phyloP scores from a whole-genome alignment of 2,888 invertebrate species.

The Epicampocera succincta region DNA sequence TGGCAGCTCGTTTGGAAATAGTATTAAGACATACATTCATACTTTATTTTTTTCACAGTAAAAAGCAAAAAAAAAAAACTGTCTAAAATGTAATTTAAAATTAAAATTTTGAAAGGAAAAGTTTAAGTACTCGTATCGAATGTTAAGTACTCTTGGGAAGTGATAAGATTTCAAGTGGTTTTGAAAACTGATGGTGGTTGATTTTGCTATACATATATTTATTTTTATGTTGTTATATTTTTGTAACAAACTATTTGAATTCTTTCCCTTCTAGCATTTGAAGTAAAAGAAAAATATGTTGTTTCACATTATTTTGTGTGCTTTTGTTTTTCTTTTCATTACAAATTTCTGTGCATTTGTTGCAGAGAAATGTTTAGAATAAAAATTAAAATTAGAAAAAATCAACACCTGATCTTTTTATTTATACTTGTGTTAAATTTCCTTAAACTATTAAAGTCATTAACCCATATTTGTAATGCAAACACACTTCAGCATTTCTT shows the following conservation, averaged over 20 bases:
- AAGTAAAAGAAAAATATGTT: no score
- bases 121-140: no score
- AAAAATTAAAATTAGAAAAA: background rate
- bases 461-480: slow-evolving; percentile 41
- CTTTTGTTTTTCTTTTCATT: background rate
- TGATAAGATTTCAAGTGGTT: slow-evolving; percentile 18
- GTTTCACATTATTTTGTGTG: background rate
- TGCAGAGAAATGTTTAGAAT: slow-evolving; percentile 35
- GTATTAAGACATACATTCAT: no score
- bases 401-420: slow-evolving; percentile 46
- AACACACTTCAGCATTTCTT: slow-evolving; percentile 23
- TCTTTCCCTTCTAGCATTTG: background rate
- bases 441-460: slow-evolving; percentile 41
- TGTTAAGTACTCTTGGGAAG: background rate
- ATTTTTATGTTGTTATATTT: background rate
- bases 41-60: no score
- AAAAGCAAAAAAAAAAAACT: no score
- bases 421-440: background rate
- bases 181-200: slow-evolving; percentile 30
- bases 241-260: no score
- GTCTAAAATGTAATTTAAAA: no score
- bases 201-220: background rate
- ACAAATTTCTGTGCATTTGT: background rate
- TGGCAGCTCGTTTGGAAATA: no score
- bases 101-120: no score